These are phyloP conservation scores for Frieseomelitta varia DNA, from an alignment of 1,140 invertebrate genomes.

Conservation along the genomic window DNA sequence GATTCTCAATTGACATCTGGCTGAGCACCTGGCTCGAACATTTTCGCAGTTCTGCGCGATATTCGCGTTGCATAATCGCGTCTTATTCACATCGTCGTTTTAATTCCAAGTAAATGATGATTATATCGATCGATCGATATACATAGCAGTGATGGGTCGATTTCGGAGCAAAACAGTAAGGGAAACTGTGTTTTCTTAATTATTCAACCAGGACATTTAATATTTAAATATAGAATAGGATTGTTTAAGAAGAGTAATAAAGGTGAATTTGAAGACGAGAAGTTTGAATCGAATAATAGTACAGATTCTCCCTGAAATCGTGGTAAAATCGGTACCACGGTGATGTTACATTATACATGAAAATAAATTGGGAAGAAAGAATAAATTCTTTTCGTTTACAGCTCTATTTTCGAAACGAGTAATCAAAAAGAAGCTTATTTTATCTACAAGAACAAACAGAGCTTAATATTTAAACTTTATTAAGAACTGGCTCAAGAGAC, in stretches of 20 bases:
- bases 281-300: background rate
- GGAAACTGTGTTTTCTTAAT: background rate
- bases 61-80: constrained; percentile 41
- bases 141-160: background rate
- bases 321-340: no score
- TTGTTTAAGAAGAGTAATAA: no score
- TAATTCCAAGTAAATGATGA: background rate
- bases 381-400: no score
- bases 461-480: no score
- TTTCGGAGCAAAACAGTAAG: background rate
- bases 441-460: no score
- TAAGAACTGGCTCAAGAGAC: no score
- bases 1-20: constrained; percentile 4
- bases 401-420: no score
- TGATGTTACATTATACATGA: no score
- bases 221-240: no score
- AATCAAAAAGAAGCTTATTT: no score
- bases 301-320: background rate
- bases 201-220: background rate
- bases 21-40: constrained; percentile 25
- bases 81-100: constrained; percentile 22
- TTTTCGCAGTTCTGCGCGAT: constrained; percentile 37
- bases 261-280: background rate
- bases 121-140: background rate
- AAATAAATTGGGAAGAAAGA: no score